Conservation (phyloP, 2,888 invertebrate genomes). For the Margaritifera margaritifera region DNA sequence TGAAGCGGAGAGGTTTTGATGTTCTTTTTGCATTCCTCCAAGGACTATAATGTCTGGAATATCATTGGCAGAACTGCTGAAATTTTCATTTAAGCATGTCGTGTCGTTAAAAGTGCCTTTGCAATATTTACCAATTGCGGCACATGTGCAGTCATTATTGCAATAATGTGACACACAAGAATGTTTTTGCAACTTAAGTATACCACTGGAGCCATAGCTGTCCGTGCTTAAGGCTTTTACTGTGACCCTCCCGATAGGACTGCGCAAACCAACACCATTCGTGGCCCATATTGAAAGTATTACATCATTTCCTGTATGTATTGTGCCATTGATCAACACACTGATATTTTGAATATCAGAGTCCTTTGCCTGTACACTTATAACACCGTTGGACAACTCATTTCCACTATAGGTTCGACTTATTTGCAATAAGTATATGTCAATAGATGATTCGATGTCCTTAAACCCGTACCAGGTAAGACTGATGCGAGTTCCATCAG, state of each 20-base stretch:
- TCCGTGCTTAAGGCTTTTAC: conserved; percentile 11
- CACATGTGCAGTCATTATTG: conserved; percentile 43
- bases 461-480: conserved; percentile 45
- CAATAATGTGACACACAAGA: conserved; percentile 39
- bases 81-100: conserved; percentile 5
- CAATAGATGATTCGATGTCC: conserved; percentile 40
- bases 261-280: conserved; percentile 34
- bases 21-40: neutral
- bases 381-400: conserved; percentile 28
- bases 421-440: conserved; percentile 24
- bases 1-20: conserved; percentile 14
- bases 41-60: conserved; percentile 7
- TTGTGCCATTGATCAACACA: conserved; percentile 2
- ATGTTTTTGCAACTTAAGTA: conserved; percentile 33
- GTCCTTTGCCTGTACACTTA: neutral
- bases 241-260: conserved; percentile 28
- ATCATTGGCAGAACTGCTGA: neutral
- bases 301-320: conserved; percentile 21
- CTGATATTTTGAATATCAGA: conserved; percentile 3
- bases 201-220: conserved; percentile 3
- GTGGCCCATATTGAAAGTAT: conserved; percentile 37
- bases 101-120: neutral
- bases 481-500: conserved; percentile 4
- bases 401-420: conserved; percentile 28
- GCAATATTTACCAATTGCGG: conserved; percentile 42